A percentile compares a stretch with the other conserved stretches of the same genome.
Conservation (phyloP, 1,140 invertebrate genomes). For the Bombus waltoni region DNA sequence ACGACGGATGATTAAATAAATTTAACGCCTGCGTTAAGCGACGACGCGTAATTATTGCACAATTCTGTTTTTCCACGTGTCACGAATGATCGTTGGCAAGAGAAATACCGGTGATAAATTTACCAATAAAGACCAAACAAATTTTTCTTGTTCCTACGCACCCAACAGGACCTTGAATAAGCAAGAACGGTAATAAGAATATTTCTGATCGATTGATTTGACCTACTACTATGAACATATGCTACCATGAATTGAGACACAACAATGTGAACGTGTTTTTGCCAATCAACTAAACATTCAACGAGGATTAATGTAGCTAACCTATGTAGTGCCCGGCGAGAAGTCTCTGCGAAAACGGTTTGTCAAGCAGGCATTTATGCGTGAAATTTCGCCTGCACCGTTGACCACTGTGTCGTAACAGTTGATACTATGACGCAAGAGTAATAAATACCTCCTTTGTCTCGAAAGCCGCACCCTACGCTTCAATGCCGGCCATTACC, state of each 20-base stretch:
- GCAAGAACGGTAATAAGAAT: neutral
- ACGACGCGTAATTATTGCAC: conserved; percentile 39
- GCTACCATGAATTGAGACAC: conserved; percentile 21
- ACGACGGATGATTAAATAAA: neutral
- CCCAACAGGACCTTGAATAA: neutral
- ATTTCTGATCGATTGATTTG: conserved; percentile 11
- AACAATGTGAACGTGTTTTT: neutral
- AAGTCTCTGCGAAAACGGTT: conserved; percentile 41
- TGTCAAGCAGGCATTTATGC: conserved; percentile 48
- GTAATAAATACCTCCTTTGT: conserved; percentile 73
- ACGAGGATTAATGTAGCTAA: conserved; percentile 30
- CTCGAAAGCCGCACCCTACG: conserved; percentile 67
- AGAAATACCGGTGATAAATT: conserved; percentile 51
- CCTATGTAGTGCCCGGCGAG: neutral
- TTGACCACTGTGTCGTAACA: conserved; percentile 47
- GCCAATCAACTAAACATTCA: neutral
- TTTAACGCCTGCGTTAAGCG: neutral
- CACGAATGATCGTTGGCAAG: neutral
- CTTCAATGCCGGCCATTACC: conserved; percentile 68
- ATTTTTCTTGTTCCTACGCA: neutral
- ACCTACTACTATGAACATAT: neutral
- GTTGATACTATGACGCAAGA: conserved; percentile 54
- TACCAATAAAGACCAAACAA: neutral
- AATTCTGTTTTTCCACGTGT: conserved; percentile 37
- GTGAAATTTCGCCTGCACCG: conserved; percentile 46